Percentiles rank a stretch among this genome's conserved stretches.
phyloP scores from a whole-genome alignment of 2,888 invertebrate species.

The Tribolium freemani region DNA sequence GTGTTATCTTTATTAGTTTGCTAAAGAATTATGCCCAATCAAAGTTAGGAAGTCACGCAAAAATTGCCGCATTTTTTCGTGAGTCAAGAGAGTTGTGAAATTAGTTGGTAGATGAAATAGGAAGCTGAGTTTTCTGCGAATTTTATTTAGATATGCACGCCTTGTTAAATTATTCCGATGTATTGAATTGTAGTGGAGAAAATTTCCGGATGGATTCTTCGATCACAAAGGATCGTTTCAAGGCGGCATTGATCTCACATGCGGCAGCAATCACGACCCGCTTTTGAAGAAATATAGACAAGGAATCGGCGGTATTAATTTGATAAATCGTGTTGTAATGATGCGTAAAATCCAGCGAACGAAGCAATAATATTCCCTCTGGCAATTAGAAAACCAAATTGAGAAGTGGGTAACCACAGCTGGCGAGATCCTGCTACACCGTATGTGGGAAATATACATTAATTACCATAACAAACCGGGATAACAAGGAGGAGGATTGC shows the following conservation, averaged over 20 bases:
- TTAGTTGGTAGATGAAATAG: slow-evolving; percentile 17
- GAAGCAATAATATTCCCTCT: slow-evolving; percentile 31
- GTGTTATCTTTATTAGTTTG: no score
- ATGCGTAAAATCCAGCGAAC: slow-evolving; percentile 24
- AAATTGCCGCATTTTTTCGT: no score
- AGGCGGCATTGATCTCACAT: slow-evolving; percentile 51
- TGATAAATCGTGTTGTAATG: slow-evolving; percentile 27
- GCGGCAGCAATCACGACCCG: slow-evolving; percentile 44
- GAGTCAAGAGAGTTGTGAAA: not conserved
- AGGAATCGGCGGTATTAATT: slow-evolving; percentile 8
- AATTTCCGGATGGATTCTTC: slow-evolving; percentile 54
- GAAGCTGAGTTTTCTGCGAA: slow-evolving; percentile 41
- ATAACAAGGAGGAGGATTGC: slow-evolving; percentile 56
- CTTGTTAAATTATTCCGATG: slow-evolving; percentile 60
- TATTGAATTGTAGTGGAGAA: slow-evolving; percentile 57
- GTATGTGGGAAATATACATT: slow-evolving; percentile 57
- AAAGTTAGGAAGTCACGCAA: no score
- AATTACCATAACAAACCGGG: slow-evolving; percentile 60
- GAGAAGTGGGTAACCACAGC: slow-evolving; percentile 55
- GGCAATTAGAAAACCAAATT: slow-evolving; percentile 57
- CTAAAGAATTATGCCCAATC: no score
- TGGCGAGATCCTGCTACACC: slow-evolving; percentile 47
- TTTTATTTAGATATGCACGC: slow-evolving; percentile 46
- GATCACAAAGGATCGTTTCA: slow-evolving; percentile 47
- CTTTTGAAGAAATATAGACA: slow-evolving; percentile 29